Evolutionary conservation across 2,113 vertebrate species (phyloP), one percentile per base, ranked within the genome.

Genomic region (Orthonyx spaldingii): DNA sequence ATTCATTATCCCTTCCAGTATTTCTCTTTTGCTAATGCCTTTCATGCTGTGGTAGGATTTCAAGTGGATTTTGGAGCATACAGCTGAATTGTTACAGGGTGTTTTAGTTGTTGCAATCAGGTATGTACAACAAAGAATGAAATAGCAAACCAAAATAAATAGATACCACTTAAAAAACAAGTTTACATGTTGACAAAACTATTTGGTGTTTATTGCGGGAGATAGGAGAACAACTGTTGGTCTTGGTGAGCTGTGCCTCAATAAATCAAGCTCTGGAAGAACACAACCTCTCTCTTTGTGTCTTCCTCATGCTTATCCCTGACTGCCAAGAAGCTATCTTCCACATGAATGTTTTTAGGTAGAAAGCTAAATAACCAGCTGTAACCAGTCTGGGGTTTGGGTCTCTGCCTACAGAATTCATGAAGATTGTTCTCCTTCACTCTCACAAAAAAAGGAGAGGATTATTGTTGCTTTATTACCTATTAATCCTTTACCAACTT

Each of bases 141-240:
- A 92, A 42, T 6, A 74, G 33, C 33, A 70, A 92, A 66, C 89
- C 41, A 90, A 90, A 87, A 55, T 65, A 63, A 90, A 27, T 50
- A 78, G 15, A 41, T 84, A 81, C 50, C 30, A 55, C 81, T 89
- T 96, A 59, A 90, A 89, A 89, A 87, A 41, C 65, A 79, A 64
- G 42, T 88, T 93, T 91, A 68, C 30, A 15, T 66, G 75, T 91
- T 90, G 85, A 74, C 92, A 92, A 50, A 96, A 84, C 76, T 53
- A 14, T 39, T 69, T 83, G 41, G 41, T 83, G 61, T 60, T 91
- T 94, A 57, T 72, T 93, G 66, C 0, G 10, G 72, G 55, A 81
- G 47, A 55, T 42, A 16, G 41, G 20, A 68, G 59, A 80, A 50
- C 55, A 88, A 52, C 47, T 71, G 41, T 56, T 95, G 75, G 63